phyloP scores from a whole-genome alignment of 2,113 vertebrate genomes.

The Ahaetulla prasina region DNA sequence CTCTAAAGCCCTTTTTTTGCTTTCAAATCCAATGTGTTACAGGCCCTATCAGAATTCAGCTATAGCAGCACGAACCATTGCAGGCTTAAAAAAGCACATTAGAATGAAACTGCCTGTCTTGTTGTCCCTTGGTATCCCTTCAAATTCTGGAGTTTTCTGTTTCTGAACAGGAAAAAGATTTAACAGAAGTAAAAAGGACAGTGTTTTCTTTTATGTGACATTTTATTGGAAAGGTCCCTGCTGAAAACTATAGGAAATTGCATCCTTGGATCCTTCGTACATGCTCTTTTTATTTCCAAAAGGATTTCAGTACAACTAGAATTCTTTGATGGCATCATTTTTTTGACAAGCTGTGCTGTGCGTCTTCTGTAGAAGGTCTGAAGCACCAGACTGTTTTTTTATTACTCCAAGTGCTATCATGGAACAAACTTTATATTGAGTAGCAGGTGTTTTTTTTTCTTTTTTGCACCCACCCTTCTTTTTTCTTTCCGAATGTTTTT shows the following conservation, averaged over 20 bases:
- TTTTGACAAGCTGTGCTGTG: slow-evolving; percentile 40
- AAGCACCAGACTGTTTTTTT: slow-evolving; percentile 41
- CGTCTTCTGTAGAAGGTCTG: slow-evolving; percentile 49
- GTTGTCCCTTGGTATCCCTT: neutral
- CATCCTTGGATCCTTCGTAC: slow-evolving; percentile 6
- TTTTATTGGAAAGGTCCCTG: slow-evolving; percentile 19
- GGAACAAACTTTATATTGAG: slow-evolving; percentile 28
- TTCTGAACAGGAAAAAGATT: slow-evolving; percentile 16
- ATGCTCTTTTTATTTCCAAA: slow-evolving; percentile 12
- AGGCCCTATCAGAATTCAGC: neutral
- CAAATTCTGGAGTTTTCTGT: neutral
- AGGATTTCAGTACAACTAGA: slow-evolving; percentile 36
- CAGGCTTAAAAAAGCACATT: neutral
- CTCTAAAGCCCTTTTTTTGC: neutral
- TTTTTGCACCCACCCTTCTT: slow-evolving; percentile 10
- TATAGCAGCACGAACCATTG: neutral
- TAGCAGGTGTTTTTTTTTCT: neutral
- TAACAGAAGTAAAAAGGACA: neutral
- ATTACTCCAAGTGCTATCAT: slow-evolving; percentile 25
- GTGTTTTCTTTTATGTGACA: slow-evolving; percentile 31
- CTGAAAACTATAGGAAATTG: neutral
- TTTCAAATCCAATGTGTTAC: neutral
- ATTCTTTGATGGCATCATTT: slow-evolving; percentile 57
- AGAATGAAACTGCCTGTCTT: neutral
- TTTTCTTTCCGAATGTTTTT: neutral